Base-by-base conservation (phyloP, 2,888 invertebrate genomes). In the Dynastes grantii region DNA sequence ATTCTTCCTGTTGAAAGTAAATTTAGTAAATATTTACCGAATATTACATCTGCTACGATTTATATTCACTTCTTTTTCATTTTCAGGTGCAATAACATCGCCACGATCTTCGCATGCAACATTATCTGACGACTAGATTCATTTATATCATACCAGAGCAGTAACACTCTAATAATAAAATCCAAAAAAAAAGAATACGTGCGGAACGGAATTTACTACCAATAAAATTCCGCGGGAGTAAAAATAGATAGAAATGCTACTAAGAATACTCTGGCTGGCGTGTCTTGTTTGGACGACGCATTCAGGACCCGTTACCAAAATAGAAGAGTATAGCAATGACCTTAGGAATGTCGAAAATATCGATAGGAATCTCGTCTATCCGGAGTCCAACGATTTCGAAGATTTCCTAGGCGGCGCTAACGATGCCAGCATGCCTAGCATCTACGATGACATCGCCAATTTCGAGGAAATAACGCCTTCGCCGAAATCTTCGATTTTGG, bases 301-400 rank as follows among this genome's bases (percentile, higher is more conserved):
- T 22, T 32, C 71, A 5, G 71, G 55, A 58, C 71, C 71, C 55
- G 55, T 71, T n/a, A 71, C 71, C 16, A 71, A 71, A 71, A 71
- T 71, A 71, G 71, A 71, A 6, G 71, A 58, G 2, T 71, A 71
- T 37, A 71, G 71, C 71, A 71, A 71, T 71, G 71, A 71, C 71
- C 71, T 71, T 58, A 68, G 49, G 49, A 49, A 45, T 22, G 13
- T 11, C 51, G 68, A 45, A 68, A 49, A 68, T 49, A 68, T 49
- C 40, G 65, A 67, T 16, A 40, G 22, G 2, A 45, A 37, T 67
- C 45, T n/a, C 65, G 13, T 32, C 13, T 63, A 63, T 32, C 63
- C 63, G 63, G 67, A 70, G 29, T 32, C 71, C 58, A 32, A 29
- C 70, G 55, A 67, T 67, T 67, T 67, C 37, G 55, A 58, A n/a